Conservation (phyloP, 2,797 vertebrate genomes). For the Helostoma temminkii region DNA sequence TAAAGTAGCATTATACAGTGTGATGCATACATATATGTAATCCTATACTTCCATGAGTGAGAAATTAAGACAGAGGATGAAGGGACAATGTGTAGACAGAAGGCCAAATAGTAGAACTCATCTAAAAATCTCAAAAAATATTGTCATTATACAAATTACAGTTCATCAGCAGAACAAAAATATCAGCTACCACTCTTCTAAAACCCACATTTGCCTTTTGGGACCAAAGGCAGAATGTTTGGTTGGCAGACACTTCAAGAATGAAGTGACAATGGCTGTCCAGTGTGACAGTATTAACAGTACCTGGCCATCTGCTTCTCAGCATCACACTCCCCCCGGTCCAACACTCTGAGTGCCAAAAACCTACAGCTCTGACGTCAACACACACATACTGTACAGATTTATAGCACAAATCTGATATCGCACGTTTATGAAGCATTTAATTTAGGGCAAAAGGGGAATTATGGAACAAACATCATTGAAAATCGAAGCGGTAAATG, state of each 20-base stretch:
- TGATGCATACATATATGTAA: constrained; percentile 18
- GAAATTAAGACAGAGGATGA: not conserved
- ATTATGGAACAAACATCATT: not conserved
- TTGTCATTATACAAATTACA: not conserved
- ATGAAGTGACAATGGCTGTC: constrained; percentile 64
- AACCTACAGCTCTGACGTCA: constrained; percentile 71
- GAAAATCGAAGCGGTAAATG: not conserved
- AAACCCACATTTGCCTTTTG: constrained; percentile 19
- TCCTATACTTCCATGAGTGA: not conserved
- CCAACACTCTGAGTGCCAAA: constrained; percentile 69
- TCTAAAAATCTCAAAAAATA: not conserved
- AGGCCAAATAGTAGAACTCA: no score
- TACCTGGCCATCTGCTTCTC: constrained; percentile 85
- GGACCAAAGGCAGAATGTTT: constrained; percentile 37
- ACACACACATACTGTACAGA: constrained; percentile 28
- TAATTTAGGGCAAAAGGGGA: not conserved
- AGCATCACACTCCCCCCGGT: constrained; percentile 71
- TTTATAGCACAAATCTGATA: constrained; percentile 21
- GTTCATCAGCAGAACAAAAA: constrained; percentile 32
- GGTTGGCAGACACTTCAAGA: constrained; percentile 56
- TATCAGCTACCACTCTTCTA: constrained; percentile 19
- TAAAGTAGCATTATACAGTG: constrained; percentile 18
- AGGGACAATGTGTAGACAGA: no score
- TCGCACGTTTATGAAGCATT: constrained; percentile 16
- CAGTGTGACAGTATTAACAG: constrained; percentile 65